Evolutionary conservation across 2,888 invertebrate genomes (phyloP).

Genomic region (Philereme vetulata): DNA sequence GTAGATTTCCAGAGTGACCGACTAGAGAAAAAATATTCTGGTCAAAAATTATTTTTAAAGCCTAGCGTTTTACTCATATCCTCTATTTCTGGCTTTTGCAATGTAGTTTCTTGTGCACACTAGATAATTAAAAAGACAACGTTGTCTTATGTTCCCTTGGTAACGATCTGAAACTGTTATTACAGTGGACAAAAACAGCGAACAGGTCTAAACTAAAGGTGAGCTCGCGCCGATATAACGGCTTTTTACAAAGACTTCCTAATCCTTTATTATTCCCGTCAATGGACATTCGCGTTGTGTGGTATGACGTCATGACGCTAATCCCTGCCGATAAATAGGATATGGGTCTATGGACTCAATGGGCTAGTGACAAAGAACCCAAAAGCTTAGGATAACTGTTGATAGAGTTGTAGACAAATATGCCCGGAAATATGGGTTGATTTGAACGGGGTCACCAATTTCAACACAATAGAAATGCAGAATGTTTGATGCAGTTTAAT

Average conservation of each 20-base stretch:
- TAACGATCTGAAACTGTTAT: too few species aligned
- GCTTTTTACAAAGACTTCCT: slow-evolving; percentile 20
- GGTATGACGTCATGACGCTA: slow-evolving; percentile 29
- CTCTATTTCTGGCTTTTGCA: too few species aligned
- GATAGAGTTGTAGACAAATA: slow-evolving; percentile 24
- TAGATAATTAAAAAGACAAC: too few species aligned
- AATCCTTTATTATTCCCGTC: slow-evolving; percentile 18
- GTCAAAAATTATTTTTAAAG: too few species aligned
- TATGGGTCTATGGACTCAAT: slow-evolving; percentile 1
- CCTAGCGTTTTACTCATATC: too few species aligned
- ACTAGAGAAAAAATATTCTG: too few species aligned
- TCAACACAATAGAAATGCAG: background rate
- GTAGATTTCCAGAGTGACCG: too few species aligned
- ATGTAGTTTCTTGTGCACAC: too few species aligned
- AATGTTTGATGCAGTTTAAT: background rate
- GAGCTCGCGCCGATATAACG: slow-evolving; percentile 15
- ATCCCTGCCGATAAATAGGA: slow-evolving; percentile 19
- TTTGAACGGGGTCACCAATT: slow-evolving; percentile 7
- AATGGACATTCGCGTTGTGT: slow-evolving; percentile 28
- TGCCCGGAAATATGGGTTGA: slow-evolving; percentile 8
- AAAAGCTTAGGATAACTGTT: slow-evolving; percentile 22
- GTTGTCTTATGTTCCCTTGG: too few species aligned
- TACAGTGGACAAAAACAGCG: too few species aligned
- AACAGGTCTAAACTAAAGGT: slow-evolving; percentile 11
- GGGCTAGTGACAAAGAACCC: slow-evolving; percentile 14